These are phyloP conservation scores for Microcebus griseorufus DNA, from an alignment of 2,113 vertebrate species.

Conservation along the genomic window DNA sequence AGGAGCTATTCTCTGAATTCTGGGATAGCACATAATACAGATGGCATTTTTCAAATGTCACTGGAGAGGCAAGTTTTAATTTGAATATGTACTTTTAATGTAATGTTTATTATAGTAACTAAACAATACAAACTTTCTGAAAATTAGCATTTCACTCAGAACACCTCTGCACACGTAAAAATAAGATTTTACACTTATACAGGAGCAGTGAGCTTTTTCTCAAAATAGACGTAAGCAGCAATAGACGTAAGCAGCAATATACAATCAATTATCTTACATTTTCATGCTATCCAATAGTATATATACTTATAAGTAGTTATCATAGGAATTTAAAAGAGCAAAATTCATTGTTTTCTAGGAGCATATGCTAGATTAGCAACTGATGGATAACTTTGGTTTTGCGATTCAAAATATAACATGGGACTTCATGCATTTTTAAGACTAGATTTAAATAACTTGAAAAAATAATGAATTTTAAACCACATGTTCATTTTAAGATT, in stretches of 20 bases:
- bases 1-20: not conserved
- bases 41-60: constrained; percentile 33
- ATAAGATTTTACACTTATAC: not conserved
- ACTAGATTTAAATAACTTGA: not conserved
- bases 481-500: not conserved
- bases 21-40: not conserved
- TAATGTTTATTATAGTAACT: constrained; percentile 46
- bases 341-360: not conserved
- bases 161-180: not conserved
- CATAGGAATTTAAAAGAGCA: not conserved
- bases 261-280: not conserved
- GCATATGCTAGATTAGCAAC: not conserved
- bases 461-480: not conserved
- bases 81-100: constrained; percentile 33
- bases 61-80: not conserved
- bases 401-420: not conserved
- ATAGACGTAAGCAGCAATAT: not conserved
- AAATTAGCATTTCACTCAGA: constrained; percentile 10
- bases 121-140: constrained; percentile 9
- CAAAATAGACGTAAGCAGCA: not conserved
- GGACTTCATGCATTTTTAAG: not conserved
- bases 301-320: not conserved
- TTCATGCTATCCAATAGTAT: not conserved
- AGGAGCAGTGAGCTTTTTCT: not conserved
- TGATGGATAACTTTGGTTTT: not conserved